A percentile compares a stretch with the other conserved stretches of the same genome.
Conservation (phyloP, 2,888 invertebrate genomes). For the Oscheius sp. region DNA sequence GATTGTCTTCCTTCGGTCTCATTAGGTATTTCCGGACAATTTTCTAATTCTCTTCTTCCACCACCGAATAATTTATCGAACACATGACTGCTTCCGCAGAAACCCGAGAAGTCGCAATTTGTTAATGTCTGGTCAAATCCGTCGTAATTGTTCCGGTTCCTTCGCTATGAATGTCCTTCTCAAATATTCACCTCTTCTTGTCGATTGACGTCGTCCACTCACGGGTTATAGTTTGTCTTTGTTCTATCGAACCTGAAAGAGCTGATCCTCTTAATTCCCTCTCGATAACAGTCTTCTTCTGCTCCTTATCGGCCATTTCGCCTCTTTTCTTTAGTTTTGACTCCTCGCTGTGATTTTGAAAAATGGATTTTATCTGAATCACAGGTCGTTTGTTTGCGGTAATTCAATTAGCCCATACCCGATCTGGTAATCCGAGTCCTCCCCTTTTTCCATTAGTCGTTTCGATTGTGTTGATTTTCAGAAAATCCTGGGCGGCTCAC, state of each 20-base stretch:
- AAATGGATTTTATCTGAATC: too few relatives aligned
- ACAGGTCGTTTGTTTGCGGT: background rate
- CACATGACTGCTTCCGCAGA: too few relatives aligned
- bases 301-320: background rate
- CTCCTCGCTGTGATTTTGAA: background rate
- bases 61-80: background rate
- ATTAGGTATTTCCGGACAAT: background rate
- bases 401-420: conserved; percentile 10
- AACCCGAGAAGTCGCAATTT: conserved; percentile 19
- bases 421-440: conserved; percentile 14
- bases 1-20: background rate
- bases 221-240: background rate
- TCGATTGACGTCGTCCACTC: background rate
- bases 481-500: conserved; percentile 27
- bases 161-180: background rate
- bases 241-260: background rate
- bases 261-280: background rate
- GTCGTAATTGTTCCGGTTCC: background rate
- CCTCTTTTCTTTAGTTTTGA: background rate
- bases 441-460: background rate
- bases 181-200: background rate
- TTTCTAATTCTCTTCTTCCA: background rate
- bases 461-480: background rate
- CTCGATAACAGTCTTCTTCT: background rate
- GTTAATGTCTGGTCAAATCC: conserved; percentile 1